phyloP scores from a whole-genome alignment of 2,888 invertebrate genomes.

The Eilema depressum region DNA sequence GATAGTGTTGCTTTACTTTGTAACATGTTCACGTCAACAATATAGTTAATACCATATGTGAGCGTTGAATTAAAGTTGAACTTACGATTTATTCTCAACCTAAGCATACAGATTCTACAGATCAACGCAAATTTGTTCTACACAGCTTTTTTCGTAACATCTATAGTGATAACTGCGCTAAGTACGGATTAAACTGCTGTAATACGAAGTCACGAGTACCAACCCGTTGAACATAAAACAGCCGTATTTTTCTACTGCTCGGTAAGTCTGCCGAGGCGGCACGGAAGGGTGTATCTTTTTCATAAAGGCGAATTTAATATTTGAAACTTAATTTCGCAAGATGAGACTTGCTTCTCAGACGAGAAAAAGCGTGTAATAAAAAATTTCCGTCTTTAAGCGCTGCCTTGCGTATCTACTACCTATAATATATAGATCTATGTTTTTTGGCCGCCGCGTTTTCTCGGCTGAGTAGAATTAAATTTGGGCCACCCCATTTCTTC shows the following conservation, averaged over 20 bases:
- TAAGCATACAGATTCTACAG: too few relatives aligned
- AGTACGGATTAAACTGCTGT: neutral
- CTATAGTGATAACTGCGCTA: neutral
- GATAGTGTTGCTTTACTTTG: too few relatives aligned
- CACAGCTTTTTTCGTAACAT: neutral
- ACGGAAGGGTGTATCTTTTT: slow-evolving; percentile 66
- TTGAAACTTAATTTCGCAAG: slow-evolving; percentile 81
- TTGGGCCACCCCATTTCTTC: too few relatives aligned
- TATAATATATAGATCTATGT: neutral
- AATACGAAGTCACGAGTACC: neutral
- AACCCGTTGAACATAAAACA: neutral
- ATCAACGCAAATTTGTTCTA: neutral
- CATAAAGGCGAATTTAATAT: slow-evolving; percentile 80
- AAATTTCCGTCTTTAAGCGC: slow-evolving; percentile 33
- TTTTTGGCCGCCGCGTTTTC: too few relatives aligned
- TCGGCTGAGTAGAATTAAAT: too few relatives aligned
- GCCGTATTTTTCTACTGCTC: slow-evolving; percentile 34
- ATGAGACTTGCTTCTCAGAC: slow-evolving; percentile 60
- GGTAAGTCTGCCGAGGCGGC: slow-evolving; percentile 37
- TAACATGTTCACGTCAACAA: too few relatives aligned
- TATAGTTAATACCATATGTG: too few relatives aligned
- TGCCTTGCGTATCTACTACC: neutral
- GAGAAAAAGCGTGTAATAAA: slow-evolving; percentile 50
- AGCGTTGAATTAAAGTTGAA: too few relatives aligned
- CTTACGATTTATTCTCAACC: too few relatives aligned